Evolutionary conservation across 2,888 invertebrate species (phyloP).

Genomic region (Conus canariensis): DNA sequence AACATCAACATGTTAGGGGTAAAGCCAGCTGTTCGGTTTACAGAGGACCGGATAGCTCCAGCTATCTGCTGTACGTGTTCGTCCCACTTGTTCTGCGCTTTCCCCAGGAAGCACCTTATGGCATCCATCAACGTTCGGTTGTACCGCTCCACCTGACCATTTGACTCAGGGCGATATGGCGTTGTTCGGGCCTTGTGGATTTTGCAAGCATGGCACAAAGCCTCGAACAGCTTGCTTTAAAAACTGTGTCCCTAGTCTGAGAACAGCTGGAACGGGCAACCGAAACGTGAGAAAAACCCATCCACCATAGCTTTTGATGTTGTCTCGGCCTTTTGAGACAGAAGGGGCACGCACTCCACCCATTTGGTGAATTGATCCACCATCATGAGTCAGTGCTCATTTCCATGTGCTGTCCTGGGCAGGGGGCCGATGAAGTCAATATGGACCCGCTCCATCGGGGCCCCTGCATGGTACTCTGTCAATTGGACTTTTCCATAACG

Average conservation of each 20-base stretch:
- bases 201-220: not conserved
- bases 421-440: conserved; percentile 11
- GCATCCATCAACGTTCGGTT: not conserved
- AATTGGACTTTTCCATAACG: not conserved
- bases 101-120: not conserved
- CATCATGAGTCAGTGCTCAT: not conserved
- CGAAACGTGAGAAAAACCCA: not conserved
- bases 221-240: not conserved
- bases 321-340: not conserved
- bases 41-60: conserved; percentile 35
- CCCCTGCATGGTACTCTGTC: not conserved
- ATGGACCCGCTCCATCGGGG: not conserved
- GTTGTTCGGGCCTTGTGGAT: conserved; percentile 18
- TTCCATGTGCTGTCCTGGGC: not conserved
- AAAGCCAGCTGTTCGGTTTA: conserved; percentile 44
- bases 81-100: not conserved
- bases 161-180: not conserved
- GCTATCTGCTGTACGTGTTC: not conserved
- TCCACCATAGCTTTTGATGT: not conserved
- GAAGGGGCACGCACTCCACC: not conserved
- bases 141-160: not conserved
- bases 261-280: not conserved
- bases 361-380: conserved; percentile 21
- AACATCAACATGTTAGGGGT: conserved; percentile 49
- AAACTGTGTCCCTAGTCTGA: not conserved